Conservation (phyloP, 2,888 invertebrate species). For the Biston stratarius region DNA sequence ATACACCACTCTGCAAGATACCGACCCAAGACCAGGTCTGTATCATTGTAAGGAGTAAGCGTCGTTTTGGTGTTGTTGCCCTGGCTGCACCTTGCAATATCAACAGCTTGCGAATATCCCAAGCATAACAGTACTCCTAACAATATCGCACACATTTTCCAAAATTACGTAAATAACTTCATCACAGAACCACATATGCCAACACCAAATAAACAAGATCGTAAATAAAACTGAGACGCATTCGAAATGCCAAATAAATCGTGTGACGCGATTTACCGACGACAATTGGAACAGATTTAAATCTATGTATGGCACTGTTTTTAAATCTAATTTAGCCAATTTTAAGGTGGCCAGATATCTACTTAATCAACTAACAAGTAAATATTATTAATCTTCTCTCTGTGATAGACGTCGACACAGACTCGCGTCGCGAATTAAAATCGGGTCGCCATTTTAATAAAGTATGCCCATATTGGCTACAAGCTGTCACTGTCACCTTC, state of each 20-base stretch:
- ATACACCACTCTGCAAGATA: constrained; percentile 64
- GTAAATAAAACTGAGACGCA: constrained; percentile 8
- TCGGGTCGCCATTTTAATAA: background rate
- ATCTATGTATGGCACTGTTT: background rate
- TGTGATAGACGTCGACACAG: background rate
- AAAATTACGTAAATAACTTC: constrained; percentile 49
- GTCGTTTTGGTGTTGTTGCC: constrained; percentile 39
- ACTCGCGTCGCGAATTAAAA: background rate
- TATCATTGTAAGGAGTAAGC: constrained; percentile 48
- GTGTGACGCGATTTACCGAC: constrained; percentile 7
- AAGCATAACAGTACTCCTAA: constrained; percentile 48
- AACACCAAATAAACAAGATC: constrained; percentile 9
- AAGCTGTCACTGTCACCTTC: too few relatives aligned
- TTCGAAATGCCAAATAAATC: background rate
- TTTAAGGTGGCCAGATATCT: background rate
- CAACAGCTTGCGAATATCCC: constrained; percentile 43
- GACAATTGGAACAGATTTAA: background rate
- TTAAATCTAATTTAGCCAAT: background rate
- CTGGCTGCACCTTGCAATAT: constrained; percentile 50
- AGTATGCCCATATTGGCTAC: too few relatives aligned
- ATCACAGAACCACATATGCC: constrained; percentile 17
- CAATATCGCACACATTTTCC: constrained; percentile 49
- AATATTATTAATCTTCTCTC: background rate
- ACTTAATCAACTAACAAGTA: background rate
- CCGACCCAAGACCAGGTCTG: constrained; percentile 54